Percentiles rank a stretch among this genome's conserved stretches.
phyloP scores from a whole-genome alignment of 2,888 invertebrate genomes.

The Parasteatoda lunata region DNA sequence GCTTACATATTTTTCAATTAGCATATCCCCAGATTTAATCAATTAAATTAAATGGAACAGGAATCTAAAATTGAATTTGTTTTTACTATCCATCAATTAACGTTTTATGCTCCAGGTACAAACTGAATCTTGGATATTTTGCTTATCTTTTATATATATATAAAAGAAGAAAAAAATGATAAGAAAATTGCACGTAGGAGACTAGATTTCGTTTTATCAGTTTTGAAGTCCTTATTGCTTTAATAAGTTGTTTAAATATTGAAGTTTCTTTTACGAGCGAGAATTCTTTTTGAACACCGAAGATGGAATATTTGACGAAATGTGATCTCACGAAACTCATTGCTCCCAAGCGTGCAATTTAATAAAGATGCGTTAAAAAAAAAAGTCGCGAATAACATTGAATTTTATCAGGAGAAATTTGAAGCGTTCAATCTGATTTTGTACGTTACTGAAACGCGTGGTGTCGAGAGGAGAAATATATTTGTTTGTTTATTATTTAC shows the following conservation, averaged over 20 bases:
- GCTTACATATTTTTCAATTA: neutral
- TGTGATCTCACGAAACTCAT: neutral
- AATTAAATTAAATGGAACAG: neutral
- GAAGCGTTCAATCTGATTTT: neutral
- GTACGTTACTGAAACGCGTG: neutral
- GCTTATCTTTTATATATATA: neutral
- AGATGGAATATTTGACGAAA: neutral
- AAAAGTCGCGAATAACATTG: neutral
- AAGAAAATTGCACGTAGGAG: too few species aligned
- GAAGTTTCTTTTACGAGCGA: neutral
- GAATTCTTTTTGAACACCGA: neutral
- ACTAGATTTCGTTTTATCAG: neutral
- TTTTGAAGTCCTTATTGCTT: neutral
- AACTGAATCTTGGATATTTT: neutral
- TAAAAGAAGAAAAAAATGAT: too few species aligned
- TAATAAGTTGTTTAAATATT: conserved; percentile 5
- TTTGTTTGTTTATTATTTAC: too few species aligned
- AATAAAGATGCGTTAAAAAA: neutral
- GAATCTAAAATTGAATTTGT: neutral
- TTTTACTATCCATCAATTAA: neutral
- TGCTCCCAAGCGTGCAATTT: neutral
- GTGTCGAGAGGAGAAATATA: too few species aligned
- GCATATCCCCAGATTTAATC: neutral
- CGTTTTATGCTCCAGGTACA: neutral
- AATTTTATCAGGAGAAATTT: conserved; percentile 5